Base-by-base conservation (phyloP, 2,888 invertebrate species). In the Drosophila cognata region DNA sequence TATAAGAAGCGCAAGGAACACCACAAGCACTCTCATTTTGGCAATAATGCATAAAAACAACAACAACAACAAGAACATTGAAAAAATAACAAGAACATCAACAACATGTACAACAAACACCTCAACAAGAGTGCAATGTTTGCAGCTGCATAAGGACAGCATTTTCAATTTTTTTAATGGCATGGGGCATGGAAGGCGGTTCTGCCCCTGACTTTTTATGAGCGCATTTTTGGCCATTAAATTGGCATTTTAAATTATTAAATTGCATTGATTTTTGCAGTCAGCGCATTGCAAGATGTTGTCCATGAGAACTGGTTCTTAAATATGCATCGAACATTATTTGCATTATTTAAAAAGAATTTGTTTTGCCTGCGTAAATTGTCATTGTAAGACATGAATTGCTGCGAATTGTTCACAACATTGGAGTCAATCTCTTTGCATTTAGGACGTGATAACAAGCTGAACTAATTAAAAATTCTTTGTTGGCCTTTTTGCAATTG, bases 131-230 rank as follows among this genome's bases (percentile, higher is more conserved):
- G 80, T 52, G 52, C 48, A 41, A 59, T 63, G 68, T 28, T 64
- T 48, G 38, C 50, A 62, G 74, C 69, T 65, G 72, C 75, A 75
- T 63, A 75, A 71, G 66, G 71, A 73, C 55, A 51, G 71, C 62
- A 72, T 77, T 87, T 89, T 72, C 88, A 85, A 85, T 85, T 87
- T 89, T 82, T 82, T 66, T 87, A 85, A 85, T 85, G 89, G 77
- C 57, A 78, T 64, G 48, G 16, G 52, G 33, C 33, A 33, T 33
- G 33, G 21, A 63, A 43, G 70, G 58, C 55, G 25, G 58, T 67
- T 51, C 68, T 58, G 51, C 67, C 50, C 21, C 52, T 63, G 50
- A 52, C 52, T 46, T 67, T 71, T 73, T 63, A 65, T 61, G 67
- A 29, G 53, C 53, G 46, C 41, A 13, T 7, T 48, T 52, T 52